phyloP scores from a whole-genome alignment of 2,888 invertebrate genomes.

The Orgyia antiqua region DNA sequence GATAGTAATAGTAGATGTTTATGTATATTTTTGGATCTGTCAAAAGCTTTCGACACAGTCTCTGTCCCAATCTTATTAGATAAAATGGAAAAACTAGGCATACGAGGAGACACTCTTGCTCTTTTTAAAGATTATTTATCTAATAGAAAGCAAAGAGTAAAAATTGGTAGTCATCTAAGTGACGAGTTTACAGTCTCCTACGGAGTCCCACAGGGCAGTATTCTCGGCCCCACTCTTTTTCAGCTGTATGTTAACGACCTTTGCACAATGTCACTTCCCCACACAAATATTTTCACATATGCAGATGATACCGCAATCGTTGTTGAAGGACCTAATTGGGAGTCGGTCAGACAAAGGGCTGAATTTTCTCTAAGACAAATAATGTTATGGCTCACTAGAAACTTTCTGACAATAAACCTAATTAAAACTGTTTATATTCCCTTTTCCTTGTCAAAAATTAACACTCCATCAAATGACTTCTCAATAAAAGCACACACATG shows the following conservation, averaged over 20 bases:
- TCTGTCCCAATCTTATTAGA: no score
- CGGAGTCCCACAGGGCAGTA: no score
- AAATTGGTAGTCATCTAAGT: no score
- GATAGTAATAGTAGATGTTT: not conserved
- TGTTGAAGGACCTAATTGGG: not conserved
- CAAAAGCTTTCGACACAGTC: not conserved
- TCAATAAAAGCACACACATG: no score
- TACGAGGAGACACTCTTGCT: no score
- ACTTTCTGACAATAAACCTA: not conserved
- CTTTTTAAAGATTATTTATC: no score
- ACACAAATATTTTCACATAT: not conserved
- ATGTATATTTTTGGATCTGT: not conserved
- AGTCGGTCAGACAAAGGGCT: not conserved
- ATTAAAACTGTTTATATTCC: not conserved
- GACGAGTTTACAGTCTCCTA: no score
- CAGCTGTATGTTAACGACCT: no score
- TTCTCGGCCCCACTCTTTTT: no score
- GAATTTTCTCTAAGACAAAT: not conserved
- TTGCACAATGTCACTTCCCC: not conserved
- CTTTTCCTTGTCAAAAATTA: conserved; percentile 1
- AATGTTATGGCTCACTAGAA: not conserved
- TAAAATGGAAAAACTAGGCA: no score
- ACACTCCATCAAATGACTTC: no score
- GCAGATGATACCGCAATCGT: not conserved
- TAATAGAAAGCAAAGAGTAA: no score